Evolutionary conservation across 2,113 vertebrate genomes (phyloP).

Genomic region (Urocolius indicus): DNA sequence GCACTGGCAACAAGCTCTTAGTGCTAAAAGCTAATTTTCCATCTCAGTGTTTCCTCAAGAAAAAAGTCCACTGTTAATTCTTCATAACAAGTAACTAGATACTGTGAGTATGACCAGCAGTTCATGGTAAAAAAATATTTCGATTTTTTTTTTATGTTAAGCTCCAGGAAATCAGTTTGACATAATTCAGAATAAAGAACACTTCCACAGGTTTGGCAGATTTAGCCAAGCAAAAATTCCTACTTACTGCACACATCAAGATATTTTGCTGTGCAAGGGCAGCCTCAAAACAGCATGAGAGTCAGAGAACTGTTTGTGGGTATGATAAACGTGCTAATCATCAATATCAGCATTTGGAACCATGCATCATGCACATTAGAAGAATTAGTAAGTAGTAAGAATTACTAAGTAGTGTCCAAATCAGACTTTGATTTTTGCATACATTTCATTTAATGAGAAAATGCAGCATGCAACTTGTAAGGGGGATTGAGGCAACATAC

Average conservation of each 20-base stretch:
- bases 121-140: background rate
- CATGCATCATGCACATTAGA: fast-evolving
- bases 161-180: background rate
- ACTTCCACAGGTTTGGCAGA: background rate
- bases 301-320: background rate
- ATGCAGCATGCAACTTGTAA: background rate
- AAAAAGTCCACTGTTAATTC: background rate
- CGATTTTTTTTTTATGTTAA: background rate
- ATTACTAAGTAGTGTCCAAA: background rate
- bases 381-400: too few species aligned
- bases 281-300: background rate
- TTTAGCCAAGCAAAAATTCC: background rate
- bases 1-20: background rate
- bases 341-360: background rate
- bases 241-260: background rate
- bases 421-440: background rate
- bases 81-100: background rate
- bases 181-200: background rate
- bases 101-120: background rate
- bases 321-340: background rate
- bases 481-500: background rate
- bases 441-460: background rate
- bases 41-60: background rate
- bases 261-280: background rate
- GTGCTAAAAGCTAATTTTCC: background rate